These are phyloP conservation scores for Drosophila kokeensis DNA, from an alignment of 2,888 invertebrate species.

Conservation along the genomic window DNA sequence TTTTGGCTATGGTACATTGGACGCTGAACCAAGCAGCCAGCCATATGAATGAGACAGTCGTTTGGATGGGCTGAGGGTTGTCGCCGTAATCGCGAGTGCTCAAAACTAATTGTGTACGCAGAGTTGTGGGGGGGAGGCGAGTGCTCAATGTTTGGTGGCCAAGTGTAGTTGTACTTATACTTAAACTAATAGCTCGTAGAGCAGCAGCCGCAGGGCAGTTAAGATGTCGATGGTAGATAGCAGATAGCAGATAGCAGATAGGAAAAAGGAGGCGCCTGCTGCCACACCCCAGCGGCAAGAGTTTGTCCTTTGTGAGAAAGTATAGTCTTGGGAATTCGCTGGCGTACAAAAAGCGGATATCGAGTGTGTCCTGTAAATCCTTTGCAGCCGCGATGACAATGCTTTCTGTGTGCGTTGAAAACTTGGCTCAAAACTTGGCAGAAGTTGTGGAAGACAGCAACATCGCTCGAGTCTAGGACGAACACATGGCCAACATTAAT, in stretches of 20 bases:
- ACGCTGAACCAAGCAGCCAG: constrained; percentile 5
- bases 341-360: constrained; percentile 34
- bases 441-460: neutral
- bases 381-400: constrained; percentile 11
- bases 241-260: constrained; percentile 17
- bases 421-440: constrained; percentile 8
- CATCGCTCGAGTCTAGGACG: neutral
- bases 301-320: constrained; percentile 45
- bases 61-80: neutral
- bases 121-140: constrained; percentile 6
- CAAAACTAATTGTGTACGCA: constrained; percentile 58
- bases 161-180: constrained; percentile 6
- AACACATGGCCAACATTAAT: constrained; percentile 60
- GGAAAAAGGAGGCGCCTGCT: constrained; percentile 1
- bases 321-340: constrained; percentile 58
- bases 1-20: constrained; percentile 12
- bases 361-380: constrained; percentile 13
- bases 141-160: constrained; percentile 1
- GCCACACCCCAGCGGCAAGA: constrained; percentile 6
- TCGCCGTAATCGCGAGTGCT: constrained; percentile 49
- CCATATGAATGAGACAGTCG: constrained; percentile 3
- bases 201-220: constrained; percentile 32
- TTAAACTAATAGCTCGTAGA: constrained; percentile 18
- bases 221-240: constrained; percentile 60
- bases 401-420: constrained; percentile 18